Evolutionary conservation across 2,888 invertebrate species (phyloP), one percentile per base, ranked within the genome.

Genomic region (Caenorhabditis macrosperma): DNA sequence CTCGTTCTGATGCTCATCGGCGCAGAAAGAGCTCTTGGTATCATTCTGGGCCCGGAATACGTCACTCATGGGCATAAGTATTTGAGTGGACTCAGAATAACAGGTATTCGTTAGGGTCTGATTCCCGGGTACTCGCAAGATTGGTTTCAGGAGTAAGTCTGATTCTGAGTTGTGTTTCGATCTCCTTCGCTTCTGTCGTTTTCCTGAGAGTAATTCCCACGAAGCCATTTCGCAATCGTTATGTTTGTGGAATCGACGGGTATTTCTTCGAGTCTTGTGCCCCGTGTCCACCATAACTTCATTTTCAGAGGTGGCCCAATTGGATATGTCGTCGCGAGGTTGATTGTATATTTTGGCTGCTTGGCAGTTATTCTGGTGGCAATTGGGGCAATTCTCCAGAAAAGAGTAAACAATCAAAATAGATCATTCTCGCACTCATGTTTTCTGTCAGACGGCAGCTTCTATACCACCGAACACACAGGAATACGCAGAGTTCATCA

Each of bases 231-330:
- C 72, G 80, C 24, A 88, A 84, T 68, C 85, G 89, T 44, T 89
- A 88, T 69, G 63, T 89, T n/a, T 89, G 89, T 66, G 88, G 82
- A 10, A 87, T 89, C 41, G 89, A 86, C 50, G 82, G 84, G 88
- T 87, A 66, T 66, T 60, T 76, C n/a, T 48, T 33, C 26, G 44
- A 17, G 12, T 15, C 6, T 1, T 9, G 5, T 48, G 33, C 10
- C 5, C 33, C 15, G n/a, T 33, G 15, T 61, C 10, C 44, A 17
- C 26, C 9, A 33, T 44, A 38, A 68, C 35, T 55, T 12, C 24
- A 22, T 55, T 82, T 87, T 66, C 64, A 88, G 88, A 20, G 78
- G 85, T 24, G 82, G 89, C 2, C 88, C 89, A 24, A 68, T 89
- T 17, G 84, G 82, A 20, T 89, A 88, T 67, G 83, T 88, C 15